Evolutionary conservation across 2,888 invertebrate species (phyloP).

Genomic region (Miltochrista miniata): DNA sequence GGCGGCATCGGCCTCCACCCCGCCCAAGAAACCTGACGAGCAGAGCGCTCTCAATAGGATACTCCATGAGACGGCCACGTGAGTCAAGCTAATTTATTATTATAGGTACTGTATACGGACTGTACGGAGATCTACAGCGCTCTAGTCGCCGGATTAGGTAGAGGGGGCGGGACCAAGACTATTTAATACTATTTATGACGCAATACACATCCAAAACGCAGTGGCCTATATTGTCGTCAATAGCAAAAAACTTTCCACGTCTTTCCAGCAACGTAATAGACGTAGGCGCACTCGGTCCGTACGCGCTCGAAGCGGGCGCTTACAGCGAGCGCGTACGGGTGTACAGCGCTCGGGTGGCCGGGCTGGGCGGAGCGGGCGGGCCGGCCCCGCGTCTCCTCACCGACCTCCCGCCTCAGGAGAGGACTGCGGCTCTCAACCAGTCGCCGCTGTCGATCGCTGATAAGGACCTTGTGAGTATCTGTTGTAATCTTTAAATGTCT

Average conservation of each 20-base stretch:
- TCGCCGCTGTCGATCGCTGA: slow-evolving; percentile 86
- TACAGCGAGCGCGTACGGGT: slow-evolving; percentile 91
- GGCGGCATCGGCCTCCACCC: slow-evolving; percentile 76
- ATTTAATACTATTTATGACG: too few species aligned
- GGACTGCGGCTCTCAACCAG: slow-evolving; percentile 79
- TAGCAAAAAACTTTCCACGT: too few species aligned
- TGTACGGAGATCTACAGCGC: too few species aligned
- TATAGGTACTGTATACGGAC: too few species aligned
- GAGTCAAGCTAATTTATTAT: slow-evolving; percentile 60
- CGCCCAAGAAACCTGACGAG: slow-evolving; percentile 94
- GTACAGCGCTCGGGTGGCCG: slow-evolving; percentile 79
- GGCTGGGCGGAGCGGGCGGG: slow-evolving; percentile 56
- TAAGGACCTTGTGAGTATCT: slow-evolving; percentile 86
- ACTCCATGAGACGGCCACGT: slow-evolving; percentile 95
- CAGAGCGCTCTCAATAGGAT: slow-evolving; percentile 95
- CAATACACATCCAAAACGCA: too few species aligned
- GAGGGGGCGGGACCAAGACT: too few species aligned
- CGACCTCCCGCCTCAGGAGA: slow-evolving; percentile 90
- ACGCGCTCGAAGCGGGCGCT: slow-evolving; percentile 94
- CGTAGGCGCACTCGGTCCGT: slow-evolving; percentile 95
- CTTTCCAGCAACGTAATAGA: slow-evolving; percentile 93
- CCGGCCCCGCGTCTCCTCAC: slow-evolving; percentile 83
- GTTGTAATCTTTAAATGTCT: too few species aligned
- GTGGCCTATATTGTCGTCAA: too few species aligned
- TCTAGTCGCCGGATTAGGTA: too few species aligned